Evolutionary conservation across 2,113 vertebrate genomes (phyloP).

Genomic region (Herpetotheres cachinnans): DNA sequence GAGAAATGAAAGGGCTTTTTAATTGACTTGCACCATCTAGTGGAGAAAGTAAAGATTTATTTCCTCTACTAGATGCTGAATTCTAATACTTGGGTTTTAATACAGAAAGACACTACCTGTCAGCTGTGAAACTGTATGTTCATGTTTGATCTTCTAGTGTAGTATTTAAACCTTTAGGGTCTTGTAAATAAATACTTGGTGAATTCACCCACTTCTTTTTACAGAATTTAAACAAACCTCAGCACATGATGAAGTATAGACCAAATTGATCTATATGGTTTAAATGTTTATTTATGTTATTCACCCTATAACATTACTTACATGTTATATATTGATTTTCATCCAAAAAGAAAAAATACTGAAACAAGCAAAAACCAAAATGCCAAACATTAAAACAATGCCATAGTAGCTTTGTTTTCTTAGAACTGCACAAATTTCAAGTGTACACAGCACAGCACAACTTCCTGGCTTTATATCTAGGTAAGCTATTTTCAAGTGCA

Average conservation of each 20-base stretch:
- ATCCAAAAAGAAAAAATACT: not conserved
- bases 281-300: not conserved
- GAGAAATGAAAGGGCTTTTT: not conserved
- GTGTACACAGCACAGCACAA: not conserved
- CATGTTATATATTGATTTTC: not conserved
- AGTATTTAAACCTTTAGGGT: not conserved
- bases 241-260: not conserved
- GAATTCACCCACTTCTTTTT: not conserved
- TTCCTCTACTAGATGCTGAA: not conserved
- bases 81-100: not conserved
- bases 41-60: not conserved
- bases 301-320: not conserved
- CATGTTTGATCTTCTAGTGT: not conserved
- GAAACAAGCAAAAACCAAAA: not conserved
- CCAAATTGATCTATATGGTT: not conserved
- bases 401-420: not conserved
- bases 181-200: not conserved
- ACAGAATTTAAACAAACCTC: not conserved
- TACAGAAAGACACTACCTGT: not conserved
- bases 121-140: not conserved
- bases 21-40: slow-evolving; percentile 33
- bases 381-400: not conserved
- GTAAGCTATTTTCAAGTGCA: not conserved
- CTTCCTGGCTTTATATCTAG: not conserved
- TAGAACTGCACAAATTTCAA: not conserved